These are phyloP conservation scores for Drosophila monieri DNA, from an alignment of 2,888 invertebrate species.

Conservation along the genomic window DNA sequence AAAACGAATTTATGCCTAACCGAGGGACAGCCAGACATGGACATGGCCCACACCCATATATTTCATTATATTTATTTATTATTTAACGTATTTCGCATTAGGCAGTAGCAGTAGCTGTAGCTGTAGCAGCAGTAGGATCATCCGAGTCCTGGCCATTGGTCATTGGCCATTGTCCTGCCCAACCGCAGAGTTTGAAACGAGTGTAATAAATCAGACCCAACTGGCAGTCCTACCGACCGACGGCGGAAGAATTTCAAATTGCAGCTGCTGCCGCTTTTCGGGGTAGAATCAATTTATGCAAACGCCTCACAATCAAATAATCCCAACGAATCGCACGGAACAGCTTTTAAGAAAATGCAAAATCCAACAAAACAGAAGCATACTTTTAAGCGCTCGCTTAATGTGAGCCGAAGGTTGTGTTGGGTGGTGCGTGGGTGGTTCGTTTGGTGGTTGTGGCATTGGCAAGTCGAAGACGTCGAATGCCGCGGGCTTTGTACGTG, in stretches of 20 bases:
- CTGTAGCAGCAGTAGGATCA: neutral
- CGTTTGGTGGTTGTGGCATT: slow-evolving; percentile 4
- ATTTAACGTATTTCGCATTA: slow-evolving; percentile 70
- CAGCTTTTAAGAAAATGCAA: slow-evolving; percentile 75
- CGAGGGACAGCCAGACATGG: slow-evolving; percentile 37
- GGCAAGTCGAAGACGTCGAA: slow-evolving; percentile 16
- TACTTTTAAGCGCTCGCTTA: slow-evolving; percentile 69
- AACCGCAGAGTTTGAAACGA: slow-evolving; percentile 72
- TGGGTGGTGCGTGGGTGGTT: slow-evolving; percentile 14
- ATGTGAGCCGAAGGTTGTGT: slow-evolving; percentile 33
- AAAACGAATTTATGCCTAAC: slow-evolving; percentile 68
- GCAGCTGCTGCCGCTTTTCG: slow-evolving; percentile 23
- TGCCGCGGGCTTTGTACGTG: slow-evolving; percentile 72
- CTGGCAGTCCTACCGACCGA: slow-evolving; percentile 57
- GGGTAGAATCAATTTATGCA: slow-evolving; percentile 72
- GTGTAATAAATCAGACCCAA: slow-evolving; percentile 72
- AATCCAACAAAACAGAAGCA: slow-evolving; percentile 70
- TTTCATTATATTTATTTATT: slow-evolving; percentile 76
- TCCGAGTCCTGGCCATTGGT: slow-evolving; percentile 9
- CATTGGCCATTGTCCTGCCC: slow-evolving; percentile 34
- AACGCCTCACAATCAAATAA: slow-evolving; percentile 39
- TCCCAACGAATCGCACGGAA: slow-evolving; percentile 62
- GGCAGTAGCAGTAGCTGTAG: slow-evolving; percentile 20
- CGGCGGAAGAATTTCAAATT: slow-evolving; percentile 14
- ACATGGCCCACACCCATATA: slow-evolving; percentile 49